Conservation (phyloP, 2,888 invertebrate genomes). For the Ormyrus labotus region DNA sequence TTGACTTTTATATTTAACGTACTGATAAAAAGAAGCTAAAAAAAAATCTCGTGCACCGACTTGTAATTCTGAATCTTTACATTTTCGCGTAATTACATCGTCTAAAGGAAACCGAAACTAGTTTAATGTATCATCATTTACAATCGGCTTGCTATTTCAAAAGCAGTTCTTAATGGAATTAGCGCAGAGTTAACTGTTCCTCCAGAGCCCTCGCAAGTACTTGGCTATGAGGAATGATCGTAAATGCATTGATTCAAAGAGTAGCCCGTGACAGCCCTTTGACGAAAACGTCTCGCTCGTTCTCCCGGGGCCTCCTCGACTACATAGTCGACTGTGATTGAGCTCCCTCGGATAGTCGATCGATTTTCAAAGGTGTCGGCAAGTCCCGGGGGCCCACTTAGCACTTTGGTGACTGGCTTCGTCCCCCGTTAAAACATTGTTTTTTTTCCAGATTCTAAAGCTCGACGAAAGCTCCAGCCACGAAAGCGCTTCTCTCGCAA, state of each 20-base stretch:
- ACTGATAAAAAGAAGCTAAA: no score
- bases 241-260: constrained; percentile 38
- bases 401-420: background rate
- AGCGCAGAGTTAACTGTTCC: background rate
- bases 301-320: constrained; percentile 7
- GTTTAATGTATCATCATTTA: no score
- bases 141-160: background rate
- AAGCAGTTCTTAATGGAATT: background rate
- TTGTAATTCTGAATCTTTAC: no score
- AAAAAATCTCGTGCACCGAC: no score
- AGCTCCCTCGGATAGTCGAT: constrained; percentile 16
- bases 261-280: constrained; percentile 10
- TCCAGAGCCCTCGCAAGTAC: constrained; percentile 21
- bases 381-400: background rate
- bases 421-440: background rate
- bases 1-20: no score
- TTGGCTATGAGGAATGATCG: constrained; percentile 41
- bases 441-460: background rate
- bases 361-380: constrained; percentile 24
- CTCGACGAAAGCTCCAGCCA: background rate
- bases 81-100: no score
- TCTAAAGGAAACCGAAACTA: no score
- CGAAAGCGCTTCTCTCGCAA: no score
- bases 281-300: constrained; percentile 26
- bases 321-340: constrained; percentile 8